Conservation (phyloP, 2,888 invertebrate species). For the Lepidochrysops patricia region DNA sequence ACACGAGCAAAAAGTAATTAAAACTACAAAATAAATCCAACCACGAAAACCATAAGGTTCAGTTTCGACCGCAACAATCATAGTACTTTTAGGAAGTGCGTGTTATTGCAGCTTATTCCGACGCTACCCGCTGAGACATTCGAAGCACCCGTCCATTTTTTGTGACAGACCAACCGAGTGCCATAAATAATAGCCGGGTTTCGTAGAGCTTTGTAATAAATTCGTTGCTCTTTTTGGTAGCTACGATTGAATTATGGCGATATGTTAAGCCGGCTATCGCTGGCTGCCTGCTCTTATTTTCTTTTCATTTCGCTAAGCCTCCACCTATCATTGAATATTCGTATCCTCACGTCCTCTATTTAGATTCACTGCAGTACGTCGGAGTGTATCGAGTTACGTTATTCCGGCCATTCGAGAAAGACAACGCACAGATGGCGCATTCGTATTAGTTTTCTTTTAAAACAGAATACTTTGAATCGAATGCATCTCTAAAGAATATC, state of each 20-base stretch:
- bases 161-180: slow-evolving; percentile 72
- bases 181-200: slow-evolving; percentile 75
- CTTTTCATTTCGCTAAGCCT: slow-evolving; percentile 57
- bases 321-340: slow-evolving; percentile 47
- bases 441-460: slow-evolving; percentile 70
- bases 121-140: slow-evolving; percentile 71
- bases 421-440: slow-evolving; percentile 65
- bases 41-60: slow-evolving; percentile 36
- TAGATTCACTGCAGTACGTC: slow-evolving; percentile 46
- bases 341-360: slow-evolving; percentile 48
- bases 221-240: slow-evolving; percentile 71
- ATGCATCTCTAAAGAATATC: slow-evolving; percentile 42
- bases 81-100: slow-evolving; percentile 60
- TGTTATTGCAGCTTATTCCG: slow-evolving; percentile 72
- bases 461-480: slow-evolving; percentile 68
- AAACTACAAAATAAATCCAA: slow-evolving; percentile 38
- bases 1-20: slow-evolving; percentile 36
- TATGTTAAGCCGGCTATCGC: slow-evolving; percentile 67
- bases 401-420: slow-evolving; percentile 60
- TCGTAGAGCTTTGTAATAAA: slow-evolving; percentile 70
- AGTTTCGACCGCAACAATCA: slow-evolving; percentile 35
- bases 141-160: slow-evolving; percentile 71
- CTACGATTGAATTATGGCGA: slow-evolving; percentile 71
- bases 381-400: slow-evolving; percentile 52
- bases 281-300: slow-evolving; percentile 59